Base-by-base conservation (phyloP, 2,888 invertebrate genomes). In the Trachelus stipa region DNA sequence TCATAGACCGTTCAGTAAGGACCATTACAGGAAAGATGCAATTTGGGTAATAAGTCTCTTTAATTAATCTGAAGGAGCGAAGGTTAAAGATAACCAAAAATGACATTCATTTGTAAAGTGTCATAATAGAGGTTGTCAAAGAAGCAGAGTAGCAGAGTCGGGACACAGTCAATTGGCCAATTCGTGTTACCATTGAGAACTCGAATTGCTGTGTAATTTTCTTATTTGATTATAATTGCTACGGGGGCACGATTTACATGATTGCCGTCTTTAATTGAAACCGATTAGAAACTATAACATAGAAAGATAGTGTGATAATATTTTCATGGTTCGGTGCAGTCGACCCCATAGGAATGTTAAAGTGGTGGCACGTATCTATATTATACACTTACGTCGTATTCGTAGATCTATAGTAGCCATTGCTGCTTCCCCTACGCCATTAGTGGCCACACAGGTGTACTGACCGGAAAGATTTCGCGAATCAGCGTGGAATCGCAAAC, bases 381-480 rank as follows among this genome's bases (percentile, higher is more conserved):
- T 15, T 6, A 40, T 56, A 56, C 23, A 92, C 94, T 93, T 90
- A 97, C 97, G 96, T 85, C 95, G 93, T 80, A 97, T 95, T 80
- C 94, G 93, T 23, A 97, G 93, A 77, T 94, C 93, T 78, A 97
- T 94, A 74, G 93, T 92, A 0, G 95, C 95, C 12, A 91, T 92
- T 0, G 95, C 95, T 0, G 96, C 94, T 80, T 95, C 94, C 0
- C 96, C 96, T 12, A 97, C 95, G 0, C 95, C 96, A 87, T 97
- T 97, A 82, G 92, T 93, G 0, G 95, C 97, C 0, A 93, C 89
- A 85, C 97, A 97, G 85, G 95, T 94, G 86, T 96, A 96, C 3
- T 93, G 92, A 0, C 97, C 97, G 0, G 96, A 94, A 85, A 95
- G 92, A 74, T 93, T 92, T 0, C 95, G 92, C 81, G 95, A 95